Evolutionary conservation across 2,113 vertebrate species (phyloP).

Genomic region (Orycteropus afer): DNA sequence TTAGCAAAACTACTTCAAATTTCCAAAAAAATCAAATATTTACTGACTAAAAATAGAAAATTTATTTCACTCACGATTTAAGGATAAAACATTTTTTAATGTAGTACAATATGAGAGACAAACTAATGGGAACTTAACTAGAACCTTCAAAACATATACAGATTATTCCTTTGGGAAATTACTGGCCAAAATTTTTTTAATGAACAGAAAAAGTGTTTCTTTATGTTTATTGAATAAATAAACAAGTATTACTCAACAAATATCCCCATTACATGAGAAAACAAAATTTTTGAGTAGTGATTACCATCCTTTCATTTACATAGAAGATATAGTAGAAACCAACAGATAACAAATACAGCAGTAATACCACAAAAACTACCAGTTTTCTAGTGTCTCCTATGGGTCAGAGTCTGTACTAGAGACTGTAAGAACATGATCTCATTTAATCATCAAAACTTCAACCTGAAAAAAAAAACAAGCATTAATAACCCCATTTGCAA

Average conservation of each 20-base stretch:
- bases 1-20: neutral
- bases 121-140: neutral
- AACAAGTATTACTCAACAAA: slow-evolving; percentile 21
- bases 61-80: neutral
- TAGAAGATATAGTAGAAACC: neutral
- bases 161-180: neutral
- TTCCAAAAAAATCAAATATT: slow-evolving; percentile 47
- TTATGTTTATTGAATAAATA: neutral
- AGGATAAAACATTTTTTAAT: slow-evolving; percentile 14
- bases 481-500: neutral
- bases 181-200: neutral
- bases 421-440: slow-evolving; percentile 13
- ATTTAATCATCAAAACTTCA: slow-evolving; percentile 40
- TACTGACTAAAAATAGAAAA: neutral
- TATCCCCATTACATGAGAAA: neutral
- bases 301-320: slow-evolving; percentile 23
- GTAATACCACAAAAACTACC: neutral
- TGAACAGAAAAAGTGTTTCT: neutral
- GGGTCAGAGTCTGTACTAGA: neutral
- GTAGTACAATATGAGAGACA: neutral
- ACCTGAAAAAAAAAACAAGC: slow-evolving; percentile 4
- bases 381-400: neutral
- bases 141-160: neutral
- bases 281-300: neutral
- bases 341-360: neutral